Base-by-base conservation (phyloP, 2,113 vertebrate genomes). In the Nymphicus hollandicus region DNA sequence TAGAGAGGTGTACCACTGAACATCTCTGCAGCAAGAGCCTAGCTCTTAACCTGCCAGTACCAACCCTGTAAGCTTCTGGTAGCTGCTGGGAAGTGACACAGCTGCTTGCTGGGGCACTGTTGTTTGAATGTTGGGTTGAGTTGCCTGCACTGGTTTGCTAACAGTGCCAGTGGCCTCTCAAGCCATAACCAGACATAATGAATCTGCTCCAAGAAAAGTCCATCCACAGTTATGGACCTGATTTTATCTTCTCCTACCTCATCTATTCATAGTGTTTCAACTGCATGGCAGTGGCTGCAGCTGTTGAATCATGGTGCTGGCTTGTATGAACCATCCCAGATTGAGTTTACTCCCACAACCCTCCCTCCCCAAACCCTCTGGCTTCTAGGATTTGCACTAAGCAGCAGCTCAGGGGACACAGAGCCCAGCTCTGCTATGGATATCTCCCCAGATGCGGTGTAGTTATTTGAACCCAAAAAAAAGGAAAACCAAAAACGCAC, bases 1-100 rank as follows among this genome's bases (percentile, higher is more conserved):
- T 1, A 7, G 1, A 15, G 52, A 52, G 33, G 6, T 2, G 19
- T 10, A 31, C 4, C 63, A 7, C 29, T 8, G 1, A 47, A 43
- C 2, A 18, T 11, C 33, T 73, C n/a, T 46, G 50, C 10, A 17
- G 13, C 20, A 46, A 41, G 35, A 65, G 6, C 19, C 64, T 56
- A 41, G 23, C 2, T 3, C 3, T 17, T 50, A 69, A 24, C 20
- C 35, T 86, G 23, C 17, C 35, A 39, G 12, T 3, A 10, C 5
- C 31, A 73, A 1, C 14, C 49, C 41, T 37, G 22, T 24, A 61
- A 69, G 37, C 6, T 46, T 15, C 56, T 68, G 47, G 60, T 4
- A 61, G 53, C 5, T 80, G 46, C 58, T 73, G 53, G 41, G 58
- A 56, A 33, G 4, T 2, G 19, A 65, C 23, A 29, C 19, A 47